phyloP scores from a whole-genome alignment of 1,140 invertebrate genomes.

The Vollenhovia emeryi region DNA sequence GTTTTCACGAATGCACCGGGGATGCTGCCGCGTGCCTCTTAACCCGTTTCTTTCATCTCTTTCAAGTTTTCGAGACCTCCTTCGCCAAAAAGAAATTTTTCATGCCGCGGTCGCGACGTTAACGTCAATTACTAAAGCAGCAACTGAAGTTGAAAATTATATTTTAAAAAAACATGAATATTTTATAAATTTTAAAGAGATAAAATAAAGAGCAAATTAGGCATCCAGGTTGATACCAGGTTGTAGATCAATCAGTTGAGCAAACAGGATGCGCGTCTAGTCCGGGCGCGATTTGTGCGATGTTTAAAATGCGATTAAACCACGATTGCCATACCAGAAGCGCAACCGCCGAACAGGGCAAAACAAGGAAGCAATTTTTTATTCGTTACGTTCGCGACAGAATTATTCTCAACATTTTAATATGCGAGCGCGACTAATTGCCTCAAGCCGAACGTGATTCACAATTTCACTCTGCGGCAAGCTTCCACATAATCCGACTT shows the following conservation, averaged over 20 bases:
- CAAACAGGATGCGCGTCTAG: background rate
- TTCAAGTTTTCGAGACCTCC: background rate
- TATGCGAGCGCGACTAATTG: constrained; percentile 9
- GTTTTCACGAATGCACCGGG: background rate
- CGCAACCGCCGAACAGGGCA: background rate
- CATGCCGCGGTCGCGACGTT: background rate
- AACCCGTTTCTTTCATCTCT: background rate
- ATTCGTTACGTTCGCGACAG: background rate
- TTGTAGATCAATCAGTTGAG: background rate
- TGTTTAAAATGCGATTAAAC: constrained; percentile 30
- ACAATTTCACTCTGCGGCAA: background rate
- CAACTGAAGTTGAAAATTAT: background rate
- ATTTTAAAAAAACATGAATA: background rate
- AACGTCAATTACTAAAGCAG: background rate
- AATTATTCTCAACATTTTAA: constrained; percentile 35
- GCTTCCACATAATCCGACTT: background rate
- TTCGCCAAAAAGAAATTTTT: background rate
- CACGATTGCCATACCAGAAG: background rate
- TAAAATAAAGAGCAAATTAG: background rate
- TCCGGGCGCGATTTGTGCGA: background rate
- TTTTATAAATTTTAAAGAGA: background rate
- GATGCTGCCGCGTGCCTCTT: background rate
- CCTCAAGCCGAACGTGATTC: background rate
- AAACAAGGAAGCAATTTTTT: constrained; percentile 53
- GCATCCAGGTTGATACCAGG: background rate